Evolutionary conservation across 2,797 vertebrate species (phyloP).

Genomic region (Cercopithecus neglectus): DNA sequence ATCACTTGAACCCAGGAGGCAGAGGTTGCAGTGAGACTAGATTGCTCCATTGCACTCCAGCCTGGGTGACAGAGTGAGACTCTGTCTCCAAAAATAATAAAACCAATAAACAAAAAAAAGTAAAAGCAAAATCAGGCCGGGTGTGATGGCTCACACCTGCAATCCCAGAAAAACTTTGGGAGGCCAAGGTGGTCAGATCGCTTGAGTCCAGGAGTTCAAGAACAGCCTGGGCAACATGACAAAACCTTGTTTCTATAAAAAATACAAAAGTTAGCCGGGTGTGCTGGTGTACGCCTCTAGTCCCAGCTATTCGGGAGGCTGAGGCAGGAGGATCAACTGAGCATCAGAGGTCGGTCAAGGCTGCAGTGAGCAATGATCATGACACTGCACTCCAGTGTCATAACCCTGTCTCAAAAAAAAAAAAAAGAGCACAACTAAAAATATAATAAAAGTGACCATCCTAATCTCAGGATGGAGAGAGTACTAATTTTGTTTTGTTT

Average conservation of each 20-base stretch:
- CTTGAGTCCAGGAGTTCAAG: not conserved
- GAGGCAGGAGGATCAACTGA: not conserved
- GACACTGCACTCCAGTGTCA: not conserved
- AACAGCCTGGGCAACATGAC: not conserved
- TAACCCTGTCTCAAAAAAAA: not conserved
- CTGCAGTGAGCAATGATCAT: not conserved
- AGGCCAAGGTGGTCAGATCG: not conserved
- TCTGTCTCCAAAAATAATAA: not conserved
- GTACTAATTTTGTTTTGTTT: not conserved
- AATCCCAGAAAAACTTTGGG: not conserved
- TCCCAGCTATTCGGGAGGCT: not conserved
- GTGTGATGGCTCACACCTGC: not conserved
- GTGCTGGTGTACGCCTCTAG: not conserved
- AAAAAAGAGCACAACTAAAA: not conserved
- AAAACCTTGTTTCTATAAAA: not conserved
- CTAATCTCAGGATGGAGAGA: constrained; percentile 14
- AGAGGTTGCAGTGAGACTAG: not conserved
- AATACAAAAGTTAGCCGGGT: not conserved
- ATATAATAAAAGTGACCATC: constrained; percentile 39
- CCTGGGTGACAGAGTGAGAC: not conserved
- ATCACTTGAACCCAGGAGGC: not conserved
- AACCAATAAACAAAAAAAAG: not conserved
- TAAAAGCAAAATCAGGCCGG: not conserved
- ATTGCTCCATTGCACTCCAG: not conserved
- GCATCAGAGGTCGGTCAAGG: not conserved